These are phyloP conservation scores for Sebastes melanostomus DNA, from an alignment of 2,797 vertebrate genomes.

Conservation along the genomic window DNA sequence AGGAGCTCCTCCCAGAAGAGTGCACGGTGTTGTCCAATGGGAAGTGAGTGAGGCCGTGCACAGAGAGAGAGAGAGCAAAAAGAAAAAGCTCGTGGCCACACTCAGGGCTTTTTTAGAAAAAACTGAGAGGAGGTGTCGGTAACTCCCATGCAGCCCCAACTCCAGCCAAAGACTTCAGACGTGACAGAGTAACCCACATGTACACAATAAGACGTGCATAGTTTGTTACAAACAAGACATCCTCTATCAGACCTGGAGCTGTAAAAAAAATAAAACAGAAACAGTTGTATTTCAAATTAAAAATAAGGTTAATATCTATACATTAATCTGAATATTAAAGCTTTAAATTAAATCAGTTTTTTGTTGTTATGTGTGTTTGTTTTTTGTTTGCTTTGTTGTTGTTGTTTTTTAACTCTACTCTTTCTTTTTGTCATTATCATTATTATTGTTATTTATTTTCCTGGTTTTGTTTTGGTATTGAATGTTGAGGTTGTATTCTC, in stretches of 20 bases:
- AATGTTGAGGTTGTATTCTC: too few species aligned
- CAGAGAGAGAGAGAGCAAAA: slow-evolving; percentile 12
- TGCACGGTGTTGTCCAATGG: slow-evolving; percentile 83
- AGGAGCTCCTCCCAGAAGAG: slow-evolving; percentile 83
- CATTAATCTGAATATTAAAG: background rate
- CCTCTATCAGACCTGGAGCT: background rate
- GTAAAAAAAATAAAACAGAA: background rate
- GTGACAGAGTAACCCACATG: slow-evolving; percentile 54
- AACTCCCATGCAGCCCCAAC: slow-evolving; percentile 70
- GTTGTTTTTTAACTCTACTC: too few species aligned
- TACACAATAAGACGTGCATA: slow-evolving; percentile 17
- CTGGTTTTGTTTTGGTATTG: too few species aligned
- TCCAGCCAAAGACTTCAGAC: slow-evolving; percentile 67
- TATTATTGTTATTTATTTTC: too few species aligned
- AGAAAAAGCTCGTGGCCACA: slow-evolving; percentile 63
- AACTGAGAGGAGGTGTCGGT: slow-evolving; percentile 74
- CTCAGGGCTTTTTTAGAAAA: slow-evolving; percentile 57
- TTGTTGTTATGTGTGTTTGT: too few species aligned
- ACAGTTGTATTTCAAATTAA: background rate
- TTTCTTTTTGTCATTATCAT: too few species aligned
- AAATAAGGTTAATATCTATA: too few species aligned
- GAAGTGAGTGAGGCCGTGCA: slow-evolving; percentile 70
- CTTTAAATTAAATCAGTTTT: background rate
- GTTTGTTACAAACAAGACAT: background rate
- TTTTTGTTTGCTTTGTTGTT: too few species aligned